A percentile compares a stretch with the other conserved stretches of the same genome.
These are phyloP conservation scores for Plectus sambesii DNA, from an alignment of 1,140 invertebrate genomes.

Conservation along the genomic window DNA sequence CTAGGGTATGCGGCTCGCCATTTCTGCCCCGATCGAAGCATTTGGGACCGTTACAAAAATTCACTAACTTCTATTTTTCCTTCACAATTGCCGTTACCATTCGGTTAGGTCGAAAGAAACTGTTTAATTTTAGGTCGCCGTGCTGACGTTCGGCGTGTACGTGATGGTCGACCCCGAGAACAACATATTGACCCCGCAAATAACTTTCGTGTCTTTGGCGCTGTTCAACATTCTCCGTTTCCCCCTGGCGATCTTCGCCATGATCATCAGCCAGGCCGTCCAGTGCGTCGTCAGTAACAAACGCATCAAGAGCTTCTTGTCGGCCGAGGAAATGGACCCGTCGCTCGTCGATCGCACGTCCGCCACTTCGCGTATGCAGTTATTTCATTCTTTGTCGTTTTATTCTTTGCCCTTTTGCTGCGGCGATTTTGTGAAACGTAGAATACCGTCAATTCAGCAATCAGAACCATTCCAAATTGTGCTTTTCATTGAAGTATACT, in stretches of 20 bases:
- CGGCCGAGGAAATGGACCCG: conserved; percentile 36
- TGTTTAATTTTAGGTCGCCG: conserved; percentile 19
- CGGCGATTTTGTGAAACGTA: too few relatives aligned
- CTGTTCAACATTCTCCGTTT: conserved; percentile 95
- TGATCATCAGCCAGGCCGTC: conserved; percentile 51
- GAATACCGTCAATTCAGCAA: too few relatives aligned
- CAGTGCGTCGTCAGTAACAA: conserved; percentile 42
- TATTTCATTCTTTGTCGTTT: conserved; percentile 14
- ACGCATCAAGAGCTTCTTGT: conserved; percentile 36
- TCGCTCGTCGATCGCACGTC: conserved; percentile 26
- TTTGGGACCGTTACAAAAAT: too few relatives aligned
- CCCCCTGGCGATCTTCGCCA: conserved; percentile 57
- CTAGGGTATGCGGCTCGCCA: too few relatives aligned
- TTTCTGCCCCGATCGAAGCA: too few relatives aligned
- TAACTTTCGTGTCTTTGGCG: conserved; percentile 79
- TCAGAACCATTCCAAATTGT: too few relatives aligned
- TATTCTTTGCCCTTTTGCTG: too few relatives aligned
- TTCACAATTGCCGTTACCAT: too few relatives aligned
- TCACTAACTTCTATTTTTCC: too few relatives aligned
- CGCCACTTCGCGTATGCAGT: conserved; percentile 2
- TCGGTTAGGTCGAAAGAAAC: too few relatives aligned
- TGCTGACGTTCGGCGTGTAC: conserved; percentile 47
- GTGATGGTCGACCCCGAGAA: conserved; percentile 44
- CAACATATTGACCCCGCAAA: conserved; percentile 49
- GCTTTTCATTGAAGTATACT: too few relatives aligned